Evolutionary conservation across 2,888 invertebrate genomes (phyloP).

Genomic region (Diarsia mendica): DNA sequence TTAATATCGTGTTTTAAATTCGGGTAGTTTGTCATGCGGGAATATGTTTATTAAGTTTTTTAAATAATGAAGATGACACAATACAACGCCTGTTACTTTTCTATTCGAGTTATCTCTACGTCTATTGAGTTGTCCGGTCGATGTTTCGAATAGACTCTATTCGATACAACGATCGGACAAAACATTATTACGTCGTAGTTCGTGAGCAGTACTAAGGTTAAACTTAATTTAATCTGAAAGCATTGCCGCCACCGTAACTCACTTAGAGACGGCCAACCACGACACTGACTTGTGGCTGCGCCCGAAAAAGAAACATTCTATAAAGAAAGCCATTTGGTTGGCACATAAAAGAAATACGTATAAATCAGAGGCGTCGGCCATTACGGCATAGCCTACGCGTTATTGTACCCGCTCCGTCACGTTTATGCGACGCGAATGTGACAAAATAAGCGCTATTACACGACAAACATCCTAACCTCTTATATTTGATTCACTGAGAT

Average conservation of each 20-base stretch:
- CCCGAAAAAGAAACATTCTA: constrained; percentile 80
- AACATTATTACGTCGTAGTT: constrained; percentile 63
- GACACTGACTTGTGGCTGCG: constrained; percentile 74
- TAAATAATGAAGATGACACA: neutral
- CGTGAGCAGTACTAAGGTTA: constrained; percentile 70
- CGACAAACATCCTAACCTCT: constrained; percentile 77
- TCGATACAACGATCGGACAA: constrained; percentile 22
- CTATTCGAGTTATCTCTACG: neutral
- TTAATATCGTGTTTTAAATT: constrained; percentile 31
- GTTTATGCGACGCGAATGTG: constrained; percentile 84
- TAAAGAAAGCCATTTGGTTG: constrained; percentile 84
- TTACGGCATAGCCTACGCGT: constrained; percentile 82
- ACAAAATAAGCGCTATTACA: constrained; percentile 85
- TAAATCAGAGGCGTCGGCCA: constrained; percentile 87
- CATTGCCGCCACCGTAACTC: constrained; percentile 73
- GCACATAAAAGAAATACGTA: constrained; percentile 88
- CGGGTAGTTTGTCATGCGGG: neutral
- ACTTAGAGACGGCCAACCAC: constrained; percentile 73
- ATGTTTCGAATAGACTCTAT: neutral
- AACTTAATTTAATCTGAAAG: constrained; percentile 80
- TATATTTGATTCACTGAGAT: constrained; percentile 67
- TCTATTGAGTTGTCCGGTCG: neutral
- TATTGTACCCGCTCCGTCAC: constrained; percentile 85
- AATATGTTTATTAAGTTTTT: neutral
- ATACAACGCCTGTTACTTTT: neutral